These are phyloP conservation scores for Orthonevra nobilis DNA, from an alignment of 2,888 invertebrate genomes.

Conservation along the genomic window DNA sequence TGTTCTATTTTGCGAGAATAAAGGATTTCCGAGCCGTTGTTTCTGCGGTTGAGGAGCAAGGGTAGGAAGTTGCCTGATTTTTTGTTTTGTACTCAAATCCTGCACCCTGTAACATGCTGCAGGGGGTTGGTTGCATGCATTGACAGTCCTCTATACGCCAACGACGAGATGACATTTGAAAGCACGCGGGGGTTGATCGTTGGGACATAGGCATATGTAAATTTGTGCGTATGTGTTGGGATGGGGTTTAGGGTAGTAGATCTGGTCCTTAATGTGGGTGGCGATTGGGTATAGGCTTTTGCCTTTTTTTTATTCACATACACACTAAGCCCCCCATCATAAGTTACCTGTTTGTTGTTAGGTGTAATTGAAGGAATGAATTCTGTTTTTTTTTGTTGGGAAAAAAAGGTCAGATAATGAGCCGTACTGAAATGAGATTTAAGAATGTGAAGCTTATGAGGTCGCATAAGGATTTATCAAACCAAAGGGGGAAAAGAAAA, in stretches of 20 bases:
- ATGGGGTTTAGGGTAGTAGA: constrained; percentile 18
- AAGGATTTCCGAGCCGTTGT: constrained; percentile 48
- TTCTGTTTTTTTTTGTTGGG: not conserved
- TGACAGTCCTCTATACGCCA: constrained; percentile 25
- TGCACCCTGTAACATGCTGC: constrained; percentile 24
- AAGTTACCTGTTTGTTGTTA: constrained; percentile 14
- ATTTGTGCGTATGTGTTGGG: not conserved
- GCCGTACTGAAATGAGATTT: constrained; percentile 21
- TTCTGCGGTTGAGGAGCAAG: constrained; percentile 25
- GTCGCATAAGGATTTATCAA: no score
- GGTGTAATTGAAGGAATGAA: constrained; percentile 5
- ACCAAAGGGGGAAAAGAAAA: no score
- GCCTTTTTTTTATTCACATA: not conserved
- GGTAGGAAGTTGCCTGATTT: constrained; percentile 12
- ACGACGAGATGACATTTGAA: constrained; percentile 37
- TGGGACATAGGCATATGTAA: not conserved
- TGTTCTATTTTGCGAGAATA: constrained; percentile 48
- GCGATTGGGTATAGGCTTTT: constrained; percentile 39
- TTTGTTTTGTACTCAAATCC: constrained; percentile 5
- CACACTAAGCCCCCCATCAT: not conserved
- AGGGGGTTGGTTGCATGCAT: constrained; percentile 39
- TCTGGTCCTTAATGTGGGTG: constrained; percentile 21
- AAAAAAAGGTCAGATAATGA: not conserved
- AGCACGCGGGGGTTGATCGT: constrained; percentile 14
- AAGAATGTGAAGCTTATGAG: constrained; percentile 24